Evolutionary conservation across 35 echinoderm and acorn worm genomes (phyloP).

Genomic region (Diadema setosum): DNA sequence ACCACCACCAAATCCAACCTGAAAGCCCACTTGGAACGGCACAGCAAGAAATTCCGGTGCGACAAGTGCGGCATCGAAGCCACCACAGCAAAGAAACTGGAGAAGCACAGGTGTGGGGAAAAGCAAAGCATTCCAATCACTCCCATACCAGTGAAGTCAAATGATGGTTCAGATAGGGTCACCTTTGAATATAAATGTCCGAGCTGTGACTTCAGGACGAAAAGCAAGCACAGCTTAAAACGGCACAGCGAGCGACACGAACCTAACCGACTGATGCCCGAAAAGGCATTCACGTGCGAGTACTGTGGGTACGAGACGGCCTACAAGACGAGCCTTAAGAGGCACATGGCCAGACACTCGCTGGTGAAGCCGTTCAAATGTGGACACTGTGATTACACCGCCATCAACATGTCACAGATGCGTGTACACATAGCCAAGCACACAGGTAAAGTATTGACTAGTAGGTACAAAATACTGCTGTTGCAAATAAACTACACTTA

Average conservation of each 20-base stretch:
- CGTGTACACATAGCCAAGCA: constrained; percentile 97
- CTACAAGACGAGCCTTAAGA: constrained; percentile 88
- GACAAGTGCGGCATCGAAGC: constrained; percentile 41
- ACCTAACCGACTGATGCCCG: constrained; percentile 57
- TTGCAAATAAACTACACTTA: no score
- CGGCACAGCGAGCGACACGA: constrained; percentile 67
- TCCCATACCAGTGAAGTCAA: background rate
- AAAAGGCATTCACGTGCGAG: constrained; percentile 65
- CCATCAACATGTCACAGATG: constrained; percentile 99
- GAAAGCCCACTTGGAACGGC: constrained; percentile 64
- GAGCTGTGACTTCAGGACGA: constrained; percentile 49
- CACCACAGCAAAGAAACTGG: constrained; percentile 31
- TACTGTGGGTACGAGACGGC: constrained; percentile 69
- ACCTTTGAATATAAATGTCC: constrained; percentile 28
- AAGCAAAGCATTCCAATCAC: background rate
- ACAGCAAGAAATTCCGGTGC: constrained; percentile 67
- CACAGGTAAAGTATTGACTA: constrained; percentile 76
- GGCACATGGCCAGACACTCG: constrained; percentile 88
- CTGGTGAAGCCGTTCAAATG: constrained; percentile 90
- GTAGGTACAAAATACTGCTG: no score
- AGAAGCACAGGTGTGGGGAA: background rate
- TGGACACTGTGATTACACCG: constrained; percentile 96
- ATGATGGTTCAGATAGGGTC: background rate
- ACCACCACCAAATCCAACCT: constrained; percentile 76
- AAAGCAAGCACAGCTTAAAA: constrained; percentile 64